phyloP scores from a whole-genome alignment of 2,888 invertebrate species.

The Tenthredo scrophulariae region DNA sequence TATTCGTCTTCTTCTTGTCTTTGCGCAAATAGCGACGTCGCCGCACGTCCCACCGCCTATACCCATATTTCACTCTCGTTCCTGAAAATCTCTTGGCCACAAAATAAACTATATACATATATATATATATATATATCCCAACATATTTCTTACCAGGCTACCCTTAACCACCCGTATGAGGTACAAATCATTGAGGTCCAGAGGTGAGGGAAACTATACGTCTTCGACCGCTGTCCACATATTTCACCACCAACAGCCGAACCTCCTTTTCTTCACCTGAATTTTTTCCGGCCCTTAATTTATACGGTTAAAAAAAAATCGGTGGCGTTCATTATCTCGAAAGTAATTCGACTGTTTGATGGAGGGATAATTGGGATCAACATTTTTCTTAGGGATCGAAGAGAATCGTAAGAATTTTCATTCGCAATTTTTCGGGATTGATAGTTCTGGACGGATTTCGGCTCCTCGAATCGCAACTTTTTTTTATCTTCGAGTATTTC shows the following conservation, averaged over 20 bases:
- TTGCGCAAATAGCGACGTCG: background rate
- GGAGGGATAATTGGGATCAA: background rate
- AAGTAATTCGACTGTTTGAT: background rate
- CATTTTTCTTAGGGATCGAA: background rate
- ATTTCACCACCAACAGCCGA: constrained; percentile 25
- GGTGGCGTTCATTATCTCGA: background rate
- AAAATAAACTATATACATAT: constrained; percentile 25
- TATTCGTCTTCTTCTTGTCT: background rate
- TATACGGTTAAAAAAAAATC: background rate
- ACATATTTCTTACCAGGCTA: constrained; percentile 39
- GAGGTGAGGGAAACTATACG: constrained; percentile 49
- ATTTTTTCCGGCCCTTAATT: background rate
- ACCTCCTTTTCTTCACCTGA: background rate
- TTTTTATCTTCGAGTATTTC: constrained; percentile 1
- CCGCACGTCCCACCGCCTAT: background rate
- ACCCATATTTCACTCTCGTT: constrained; percentile 35
- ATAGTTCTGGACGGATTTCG: background rate
- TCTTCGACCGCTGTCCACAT: constrained; percentile 49
- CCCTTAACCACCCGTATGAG: constrained; percentile 52
- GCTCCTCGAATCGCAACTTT: background rate
- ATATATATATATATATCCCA: constrained; percentile 5
- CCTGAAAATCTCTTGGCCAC: constrained; percentile 23
- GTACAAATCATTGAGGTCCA: constrained; percentile 66
- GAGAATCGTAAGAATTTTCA: background rate
- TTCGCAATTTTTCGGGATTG: background rate